Percentiles rank a stretch among this genome's conserved stretches.
Conservation (phyloP, 2,797 vertebrate species). For the Acipenser ruthenus region DNA sequence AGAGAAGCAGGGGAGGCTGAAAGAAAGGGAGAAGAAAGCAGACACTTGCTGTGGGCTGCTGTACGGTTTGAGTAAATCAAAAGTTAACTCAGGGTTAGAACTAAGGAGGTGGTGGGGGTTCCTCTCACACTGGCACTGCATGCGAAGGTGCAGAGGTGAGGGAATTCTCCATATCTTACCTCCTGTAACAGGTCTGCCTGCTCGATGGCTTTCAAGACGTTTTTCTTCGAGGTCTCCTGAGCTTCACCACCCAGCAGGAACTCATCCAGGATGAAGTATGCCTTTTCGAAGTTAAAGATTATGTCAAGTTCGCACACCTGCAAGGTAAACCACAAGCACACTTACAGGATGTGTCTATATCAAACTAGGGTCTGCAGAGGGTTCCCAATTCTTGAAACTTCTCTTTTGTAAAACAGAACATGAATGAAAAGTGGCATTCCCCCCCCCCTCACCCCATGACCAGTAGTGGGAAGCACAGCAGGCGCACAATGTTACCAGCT, state of each 20-base stretch:
- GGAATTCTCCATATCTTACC: constrained; percentile 60
- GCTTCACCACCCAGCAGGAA: constrained; percentile 95
- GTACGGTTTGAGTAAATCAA: neutral
- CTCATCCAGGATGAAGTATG: constrained; percentile 98
- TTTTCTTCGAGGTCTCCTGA: constrained; percentile 98
- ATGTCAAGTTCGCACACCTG: constrained; percentile 98
- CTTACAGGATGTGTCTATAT: neutral
- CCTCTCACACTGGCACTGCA: constrained; percentile 30
- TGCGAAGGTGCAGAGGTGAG: constrained; percentile 17
- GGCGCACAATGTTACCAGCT: too few relatives aligned
- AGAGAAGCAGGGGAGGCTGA: neutral
- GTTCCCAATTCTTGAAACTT: neutral
- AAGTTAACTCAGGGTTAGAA: constrained; percentile 17
- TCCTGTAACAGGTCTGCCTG: constrained; percentile 94
- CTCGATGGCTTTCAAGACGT: constrained; percentile 94
- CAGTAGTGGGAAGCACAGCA: too few relatives aligned
- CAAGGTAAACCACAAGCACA: constrained; percentile 28
- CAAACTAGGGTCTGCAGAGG: neutral
- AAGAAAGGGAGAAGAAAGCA: neutral
- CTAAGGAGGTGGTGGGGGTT: constrained; percentile 20
- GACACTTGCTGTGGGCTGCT: neutral
- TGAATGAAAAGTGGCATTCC: neutral
- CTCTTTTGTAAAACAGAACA: constrained; percentile 25
- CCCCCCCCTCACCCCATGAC: too few relatives aligned
- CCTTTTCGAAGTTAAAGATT: constrained; percentile 99